Percentiles rank a stretch among this genome's conserved stretches.
These are phyloP conservation scores for Resseliella maxima DNA, from an alignment of 2,888 invertebrate species.

Conservation along the genomic window DNA sequence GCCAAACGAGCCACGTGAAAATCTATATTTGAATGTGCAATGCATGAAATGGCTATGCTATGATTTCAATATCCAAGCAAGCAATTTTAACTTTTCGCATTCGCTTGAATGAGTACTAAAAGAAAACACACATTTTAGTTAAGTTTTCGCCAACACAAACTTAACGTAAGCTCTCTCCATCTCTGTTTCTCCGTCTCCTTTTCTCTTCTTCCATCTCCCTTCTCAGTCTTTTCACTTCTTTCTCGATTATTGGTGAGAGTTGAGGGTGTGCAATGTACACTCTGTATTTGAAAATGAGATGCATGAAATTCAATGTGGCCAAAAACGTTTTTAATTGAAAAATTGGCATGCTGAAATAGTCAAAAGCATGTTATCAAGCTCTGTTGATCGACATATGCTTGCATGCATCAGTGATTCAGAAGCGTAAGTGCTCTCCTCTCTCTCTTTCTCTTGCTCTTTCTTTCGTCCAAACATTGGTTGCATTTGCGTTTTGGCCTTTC, in stretches of 20 bases:
- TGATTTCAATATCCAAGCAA: not conserved
- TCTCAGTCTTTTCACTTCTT: too few species aligned
- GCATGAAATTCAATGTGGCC: not conserved
- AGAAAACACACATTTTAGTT: slow-evolving; percentile 12
- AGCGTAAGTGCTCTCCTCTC: too few species aligned
- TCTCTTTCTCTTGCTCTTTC: too few species aligned
- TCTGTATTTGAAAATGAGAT: not conserved
- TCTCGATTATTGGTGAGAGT: not conserved
- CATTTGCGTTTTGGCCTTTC: too few species aligned
- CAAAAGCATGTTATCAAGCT: not conserved
- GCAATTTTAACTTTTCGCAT: not conserved
- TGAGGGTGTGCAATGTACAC: not conserved
- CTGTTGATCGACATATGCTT: slow-evolving; percentile 5
- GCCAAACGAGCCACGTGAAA: not conserved
- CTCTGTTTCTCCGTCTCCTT: too few species aligned
- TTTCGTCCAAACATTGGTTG: too few species aligned
- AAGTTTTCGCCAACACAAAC: not conserved
- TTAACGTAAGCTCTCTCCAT: too few species aligned
- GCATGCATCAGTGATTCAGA: not conserved
- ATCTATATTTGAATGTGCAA: not conserved
- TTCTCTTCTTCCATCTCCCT: too few species aligned
- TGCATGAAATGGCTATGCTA: slow-evolving; percentile 21
- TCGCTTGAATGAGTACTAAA: not conserved
- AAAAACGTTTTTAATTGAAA: slow-evolving; percentile 12
- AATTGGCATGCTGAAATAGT: not conserved